Evolutionary conservation across 2,113 vertebrate species (phyloP).

Genomic region (Orientallactaga bullata): DNA sequence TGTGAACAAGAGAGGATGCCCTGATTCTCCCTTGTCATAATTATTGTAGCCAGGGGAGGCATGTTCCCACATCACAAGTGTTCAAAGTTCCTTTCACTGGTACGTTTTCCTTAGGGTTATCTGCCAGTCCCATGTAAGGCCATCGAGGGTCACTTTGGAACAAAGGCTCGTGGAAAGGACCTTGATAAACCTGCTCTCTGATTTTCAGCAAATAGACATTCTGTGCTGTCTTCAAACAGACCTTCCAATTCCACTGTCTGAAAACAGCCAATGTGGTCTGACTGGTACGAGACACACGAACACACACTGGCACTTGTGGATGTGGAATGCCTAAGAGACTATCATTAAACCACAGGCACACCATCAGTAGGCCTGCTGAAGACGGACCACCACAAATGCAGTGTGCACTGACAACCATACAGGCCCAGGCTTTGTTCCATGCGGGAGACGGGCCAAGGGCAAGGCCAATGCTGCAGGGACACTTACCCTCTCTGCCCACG

Average conservation of each 20-base stretch:
- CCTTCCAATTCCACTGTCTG: constrained; percentile 33
- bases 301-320: constrained; percentile 6
- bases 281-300: constrained; percentile 15
- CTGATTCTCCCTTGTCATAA: neutral
- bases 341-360: neutral
- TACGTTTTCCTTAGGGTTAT: neutral
- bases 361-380: too few relatives aligned
- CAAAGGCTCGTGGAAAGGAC: neutral
- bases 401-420: neutral
- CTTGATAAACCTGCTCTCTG: neutral
- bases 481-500: neutral
- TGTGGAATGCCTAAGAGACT: neutral
- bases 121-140: neutral
- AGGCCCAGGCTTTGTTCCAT: too few relatives aligned
- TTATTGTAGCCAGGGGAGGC: neutral
- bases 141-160: neutral
- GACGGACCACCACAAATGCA: neutral
- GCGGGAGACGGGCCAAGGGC: neutral
- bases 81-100: neutral
- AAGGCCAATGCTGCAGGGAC: accelerated
- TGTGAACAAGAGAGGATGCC: neutral
- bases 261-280: constrained; percentile 49
- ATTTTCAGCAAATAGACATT: neutral
- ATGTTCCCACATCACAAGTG: neutral
- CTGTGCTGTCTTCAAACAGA: constrained; percentile 54